A percentile compares a stretch with the other conserved stretches of the same genome.
These are phyloP conservation scores for Sebastes kiyomatsui DNA, from an alignment of 2,797 vertebrate genomes.

Conservation along the genomic window DNA sequence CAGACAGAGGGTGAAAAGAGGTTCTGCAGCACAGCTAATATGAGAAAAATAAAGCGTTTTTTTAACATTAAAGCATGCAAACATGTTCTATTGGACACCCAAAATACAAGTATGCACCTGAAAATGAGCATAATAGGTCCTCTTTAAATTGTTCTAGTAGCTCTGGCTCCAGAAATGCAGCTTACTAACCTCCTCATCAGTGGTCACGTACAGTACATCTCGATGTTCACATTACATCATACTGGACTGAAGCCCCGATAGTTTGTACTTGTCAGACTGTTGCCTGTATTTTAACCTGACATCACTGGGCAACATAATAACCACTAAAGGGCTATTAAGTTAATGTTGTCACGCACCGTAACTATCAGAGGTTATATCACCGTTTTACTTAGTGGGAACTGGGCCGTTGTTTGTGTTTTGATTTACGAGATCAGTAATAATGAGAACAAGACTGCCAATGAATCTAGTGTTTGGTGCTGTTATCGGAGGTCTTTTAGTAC, in stretches of 20 bases:
- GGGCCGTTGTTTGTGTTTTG: constrained; percentile 56
- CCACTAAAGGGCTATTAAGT: constrained; percentile 25
- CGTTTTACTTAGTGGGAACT: constrained; percentile 1
- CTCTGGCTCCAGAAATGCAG: neutral
- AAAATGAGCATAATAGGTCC: neutral
- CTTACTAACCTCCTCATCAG: neutral
- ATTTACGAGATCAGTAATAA: constrained; percentile 55
- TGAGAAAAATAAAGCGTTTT: neutral
- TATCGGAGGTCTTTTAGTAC: neutral
- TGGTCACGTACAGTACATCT: neutral
- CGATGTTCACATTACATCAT: constrained; percentile 30
- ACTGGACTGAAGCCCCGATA: neutral
- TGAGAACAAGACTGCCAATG: constrained; percentile 29
- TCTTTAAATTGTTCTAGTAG: neutral
- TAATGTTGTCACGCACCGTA: constrained; percentile 8
- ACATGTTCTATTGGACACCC: fast-evolving
- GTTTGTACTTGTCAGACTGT: constrained; percentile 1
- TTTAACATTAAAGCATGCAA: neutral
- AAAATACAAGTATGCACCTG: neutral
- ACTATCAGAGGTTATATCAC: constrained; percentile 48
- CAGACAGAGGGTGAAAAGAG: too few relatives aligned
- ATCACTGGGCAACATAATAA: constrained; percentile 12
- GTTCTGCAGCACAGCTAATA: fast-evolving
- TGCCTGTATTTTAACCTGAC: constrained; percentile 5
- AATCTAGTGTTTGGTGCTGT: neutral